Conservation (phyloP, 2,888 invertebrate species). For the Caenorhabditis macrosperma region DNA sequence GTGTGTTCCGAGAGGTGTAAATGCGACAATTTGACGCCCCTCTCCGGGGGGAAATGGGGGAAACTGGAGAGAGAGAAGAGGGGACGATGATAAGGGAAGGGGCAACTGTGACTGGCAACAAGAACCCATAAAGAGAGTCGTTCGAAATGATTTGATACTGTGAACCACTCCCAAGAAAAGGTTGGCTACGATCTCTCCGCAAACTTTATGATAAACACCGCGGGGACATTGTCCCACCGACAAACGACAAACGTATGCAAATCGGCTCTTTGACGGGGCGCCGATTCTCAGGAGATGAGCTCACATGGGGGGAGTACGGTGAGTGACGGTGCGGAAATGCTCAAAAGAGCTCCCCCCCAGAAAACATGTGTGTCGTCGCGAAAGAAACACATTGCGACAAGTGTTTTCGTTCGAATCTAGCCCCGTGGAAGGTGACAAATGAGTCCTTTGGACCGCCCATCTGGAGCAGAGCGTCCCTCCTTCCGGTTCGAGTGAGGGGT, state of each 20-base stretch:
- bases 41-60: background rate
- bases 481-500: background rate
- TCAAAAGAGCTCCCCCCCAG: constrained; percentile 20
- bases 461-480: no score
- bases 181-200: background rate
- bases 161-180: constrained; percentile 18
- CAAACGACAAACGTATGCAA: constrained; percentile 17
- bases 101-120: constrained; percentile 1
- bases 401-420: constrained; percentile 3
- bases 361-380: constrained; percentile 23
- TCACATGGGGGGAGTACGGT: constrained; percentile 9
- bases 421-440: constrained; percentile 15
- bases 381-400: constrained; percentile 52
- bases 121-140: constrained; percentile 18
- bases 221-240: no score
- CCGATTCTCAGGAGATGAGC: background rate
- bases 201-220: background rate
- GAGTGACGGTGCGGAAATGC: no score
- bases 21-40: constrained; percentile 53
- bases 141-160: constrained; percentile 27
- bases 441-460: constrained; percentile 9
- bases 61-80: background rate
- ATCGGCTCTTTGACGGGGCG: background rate
- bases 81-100: background rate
- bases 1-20: constrained; percentile 33